Percentiles rank a stretch among this genome's conserved stretches.
Conservation (phyloP, 2,797 vertebrate species). For the Leptoclinus maculatus region DNA sequence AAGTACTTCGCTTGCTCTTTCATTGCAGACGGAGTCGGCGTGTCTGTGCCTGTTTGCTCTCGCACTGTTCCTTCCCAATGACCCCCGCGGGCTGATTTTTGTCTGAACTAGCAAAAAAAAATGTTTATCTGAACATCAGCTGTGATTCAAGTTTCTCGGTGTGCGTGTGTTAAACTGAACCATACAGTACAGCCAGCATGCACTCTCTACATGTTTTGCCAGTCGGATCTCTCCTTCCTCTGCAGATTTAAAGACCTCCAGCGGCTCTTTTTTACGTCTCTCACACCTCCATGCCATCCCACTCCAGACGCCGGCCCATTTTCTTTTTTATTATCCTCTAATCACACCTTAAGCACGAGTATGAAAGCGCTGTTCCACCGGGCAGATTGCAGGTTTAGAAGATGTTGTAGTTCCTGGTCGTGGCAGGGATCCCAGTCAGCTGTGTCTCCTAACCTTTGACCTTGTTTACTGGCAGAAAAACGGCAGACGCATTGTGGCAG, state of each 20-base stretch:
- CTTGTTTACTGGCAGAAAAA: constrained; percentile 51
- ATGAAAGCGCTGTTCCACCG: not conserved
- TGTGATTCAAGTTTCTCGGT: not conserved
- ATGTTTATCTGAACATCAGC: constrained; percentile 8
- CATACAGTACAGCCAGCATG: not conserved
- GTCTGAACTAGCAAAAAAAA: constrained; percentile 1
- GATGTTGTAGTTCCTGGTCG: constrained; percentile 22
- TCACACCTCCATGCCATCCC: constrained; percentile 33
- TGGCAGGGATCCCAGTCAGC: constrained; percentile 41
- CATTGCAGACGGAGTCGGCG: not conserved
- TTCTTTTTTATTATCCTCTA: constrained; percentile 49
- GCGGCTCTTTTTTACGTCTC: constrained; percentile 27
- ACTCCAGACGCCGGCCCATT: constrained; percentile 23
- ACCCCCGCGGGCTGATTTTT: constrained; percentile 39
- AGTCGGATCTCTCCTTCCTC: constrained; percentile 24
- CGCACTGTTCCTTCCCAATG: constrained; percentile 20
- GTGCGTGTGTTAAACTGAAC: constrained; percentile 13
- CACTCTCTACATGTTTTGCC: not conserved
- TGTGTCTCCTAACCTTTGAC: constrained; percentile 52
- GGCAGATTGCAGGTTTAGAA: constrained; percentile 5
- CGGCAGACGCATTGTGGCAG: constrained; percentile 27
- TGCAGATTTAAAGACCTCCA: constrained; percentile 5
- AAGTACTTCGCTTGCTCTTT: not conserved
- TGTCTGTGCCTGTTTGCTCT: constrained; percentile 27
- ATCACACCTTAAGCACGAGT: constrained; percentile 36